phyloP scores from a whole-genome alignment of 2,797 vertebrate genomes.

The Leptoclinus maculatus region DNA sequence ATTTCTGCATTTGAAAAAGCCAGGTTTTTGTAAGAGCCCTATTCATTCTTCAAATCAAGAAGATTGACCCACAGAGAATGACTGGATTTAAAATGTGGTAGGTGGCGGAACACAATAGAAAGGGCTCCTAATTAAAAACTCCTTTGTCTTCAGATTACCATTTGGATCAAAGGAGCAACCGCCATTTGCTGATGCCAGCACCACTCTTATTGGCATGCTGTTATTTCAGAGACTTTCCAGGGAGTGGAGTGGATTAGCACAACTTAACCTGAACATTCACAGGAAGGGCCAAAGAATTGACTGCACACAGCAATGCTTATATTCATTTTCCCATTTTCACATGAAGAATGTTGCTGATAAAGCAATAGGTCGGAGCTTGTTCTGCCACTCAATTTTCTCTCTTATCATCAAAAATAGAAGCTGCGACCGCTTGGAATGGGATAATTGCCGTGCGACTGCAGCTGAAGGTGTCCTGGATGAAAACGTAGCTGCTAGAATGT shows the following conservation, averaged over 20 bases:
- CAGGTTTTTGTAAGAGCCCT: background rate
- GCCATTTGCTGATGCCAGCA: slow-evolving; percentile 54
- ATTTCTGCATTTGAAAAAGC: slow-evolving; percentile 5
- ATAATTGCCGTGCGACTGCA: slow-evolving; percentile 23
- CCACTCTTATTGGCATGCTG: slow-evolving; percentile 51
- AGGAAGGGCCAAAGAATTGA: slow-evolving; percentile 43
- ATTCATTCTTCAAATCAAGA: slow-evolving; percentile 22
- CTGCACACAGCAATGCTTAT: slow-evolving; percentile 5
- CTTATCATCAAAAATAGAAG: slow-evolving; percentile 35
- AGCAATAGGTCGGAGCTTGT: slow-evolving; percentile 20
- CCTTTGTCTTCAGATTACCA: slow-evolving; percentile 65
- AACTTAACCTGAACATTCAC: slow-evolving; percentile 56
- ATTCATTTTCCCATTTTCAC: slow-evolving; percentile 55
- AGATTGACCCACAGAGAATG: slow-evolving; percentile 3
- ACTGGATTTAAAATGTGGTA: slow-evolving; percentile 34
- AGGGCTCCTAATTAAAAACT: slow-evolving; percentile 52
- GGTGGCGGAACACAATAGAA: slow-evolving; percentile 38
- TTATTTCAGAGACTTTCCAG: slow-evolving; percentile 54
- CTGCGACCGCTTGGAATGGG: background rate
- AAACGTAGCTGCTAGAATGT: background rate
- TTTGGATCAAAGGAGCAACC: slow-evolving; percentile 62
- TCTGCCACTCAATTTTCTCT: slow-evolving; percentile 32
- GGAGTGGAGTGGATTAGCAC: slow-evolving; percentile 66
- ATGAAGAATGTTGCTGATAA: slow-evolving; percentile 43
- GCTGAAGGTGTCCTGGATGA: slow-evolving; percentile 11